phyloP scores from a whole-genome alignment of 2,113 vertebrate species.

The Bothrops jararaca region DNA sequence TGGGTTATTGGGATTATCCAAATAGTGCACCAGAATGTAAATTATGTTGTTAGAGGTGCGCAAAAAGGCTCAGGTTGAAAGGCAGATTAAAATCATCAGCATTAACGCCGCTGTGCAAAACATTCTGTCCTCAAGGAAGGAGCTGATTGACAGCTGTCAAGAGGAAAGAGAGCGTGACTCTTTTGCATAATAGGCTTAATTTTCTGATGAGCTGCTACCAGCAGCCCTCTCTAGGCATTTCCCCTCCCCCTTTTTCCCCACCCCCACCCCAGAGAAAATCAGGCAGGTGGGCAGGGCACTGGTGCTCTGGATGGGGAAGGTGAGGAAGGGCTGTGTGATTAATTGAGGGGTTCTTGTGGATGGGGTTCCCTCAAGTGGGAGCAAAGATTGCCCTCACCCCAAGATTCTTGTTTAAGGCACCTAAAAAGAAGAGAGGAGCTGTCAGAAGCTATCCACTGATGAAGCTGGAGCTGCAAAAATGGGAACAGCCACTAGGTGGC shows the following conservation, averaged over 20 bases:
- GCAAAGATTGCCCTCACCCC: background rate
- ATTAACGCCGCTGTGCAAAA: background rate
- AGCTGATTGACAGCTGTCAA: background rate
- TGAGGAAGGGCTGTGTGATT: background rate
- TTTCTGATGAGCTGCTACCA: background rate
- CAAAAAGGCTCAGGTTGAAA: background rate
- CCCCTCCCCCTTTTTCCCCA: background rate
- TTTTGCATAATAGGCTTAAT: background rate
- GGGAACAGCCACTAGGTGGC: no score
- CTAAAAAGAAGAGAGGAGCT: background rate
- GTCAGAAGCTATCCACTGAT: no score
- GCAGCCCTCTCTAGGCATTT: background rate
- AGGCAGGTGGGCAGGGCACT: background rate
- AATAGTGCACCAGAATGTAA: background rate
- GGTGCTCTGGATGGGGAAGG: background rate
- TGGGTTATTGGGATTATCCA: background rate
- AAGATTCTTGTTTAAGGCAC: background rate
- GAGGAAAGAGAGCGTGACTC: background rate
- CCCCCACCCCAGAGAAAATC: background rate
- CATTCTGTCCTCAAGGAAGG: background rate
- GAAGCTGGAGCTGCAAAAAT: no score
- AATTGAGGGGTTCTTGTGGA: background rate
- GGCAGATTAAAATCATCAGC: background rate
- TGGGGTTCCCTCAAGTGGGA: background rate
- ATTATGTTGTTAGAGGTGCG: background rate